Conservation (phyloP, 2,888 invertebrate genomes). For the Phyllotreta striolata region DNA sequence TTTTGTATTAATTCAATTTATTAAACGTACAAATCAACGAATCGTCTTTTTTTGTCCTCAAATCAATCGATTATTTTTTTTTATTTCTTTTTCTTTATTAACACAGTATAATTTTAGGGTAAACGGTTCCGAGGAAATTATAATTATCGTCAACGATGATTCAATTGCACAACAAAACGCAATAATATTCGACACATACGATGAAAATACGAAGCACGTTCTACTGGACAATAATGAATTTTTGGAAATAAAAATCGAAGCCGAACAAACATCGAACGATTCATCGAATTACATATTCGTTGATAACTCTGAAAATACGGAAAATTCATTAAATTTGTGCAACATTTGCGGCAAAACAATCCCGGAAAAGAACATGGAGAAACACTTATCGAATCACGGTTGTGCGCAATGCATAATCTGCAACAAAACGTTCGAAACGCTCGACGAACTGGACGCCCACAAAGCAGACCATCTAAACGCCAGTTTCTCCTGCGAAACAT, state of each 20-base stretch:
- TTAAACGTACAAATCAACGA: background rate
- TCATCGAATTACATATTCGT: too few relatives aligned
- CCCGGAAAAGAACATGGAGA: conserved; percentile 17
- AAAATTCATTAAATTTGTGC: conserved; percentile 26
- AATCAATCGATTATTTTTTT: background rate
- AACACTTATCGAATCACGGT: conserved; percentile 29
- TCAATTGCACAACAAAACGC: background rate
- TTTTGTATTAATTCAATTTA: background rate
- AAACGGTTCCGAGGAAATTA: conserved; percentile 39
- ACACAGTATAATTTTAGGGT: conserved; percentile 39
- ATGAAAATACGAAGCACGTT: background rate
- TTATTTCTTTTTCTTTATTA: conserved; percentile 32
- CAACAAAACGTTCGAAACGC: conserved; percentile 34
- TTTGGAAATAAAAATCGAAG: conserved; percentile 1
- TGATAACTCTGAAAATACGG: background rate
- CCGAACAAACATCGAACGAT: background rate
- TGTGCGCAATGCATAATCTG: conserved; percentile 41
- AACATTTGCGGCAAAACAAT: conserved; percentile 41
- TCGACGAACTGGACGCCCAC: conserved; percentile 38
- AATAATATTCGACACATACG: background rate
- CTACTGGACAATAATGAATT: background rate
- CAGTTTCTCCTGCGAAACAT: conserved; percentile 48
- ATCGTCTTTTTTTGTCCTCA: conserved; percentile 2
- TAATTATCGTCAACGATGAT: conserved; percentile 29
- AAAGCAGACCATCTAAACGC: conserved; percentile 49